A percentile compares a stretch with the other conserved stretches of the same genome.
Conservation (phyloP, 2,888 invertebrate genomes). For the Syritta pipiens region DNA sequence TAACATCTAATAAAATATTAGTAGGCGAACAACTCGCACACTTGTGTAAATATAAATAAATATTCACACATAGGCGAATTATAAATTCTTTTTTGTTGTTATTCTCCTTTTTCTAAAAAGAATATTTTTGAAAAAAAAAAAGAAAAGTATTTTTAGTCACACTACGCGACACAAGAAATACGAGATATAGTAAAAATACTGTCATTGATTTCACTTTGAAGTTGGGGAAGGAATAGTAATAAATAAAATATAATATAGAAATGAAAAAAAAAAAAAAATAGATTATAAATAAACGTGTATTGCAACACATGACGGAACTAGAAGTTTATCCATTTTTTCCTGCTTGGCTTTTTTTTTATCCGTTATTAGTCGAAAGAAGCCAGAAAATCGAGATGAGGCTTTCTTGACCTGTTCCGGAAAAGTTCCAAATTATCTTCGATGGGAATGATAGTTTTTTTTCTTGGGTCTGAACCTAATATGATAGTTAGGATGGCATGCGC, state of each 20-base stretch:
- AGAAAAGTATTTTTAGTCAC: conserved; percentile 59
- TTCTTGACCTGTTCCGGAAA: too few species aligned
- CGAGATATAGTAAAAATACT: conserved; percentile 49
- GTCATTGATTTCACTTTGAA: conserved; percentile 44
- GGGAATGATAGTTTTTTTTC: too few species aligned
- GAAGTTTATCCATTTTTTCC: too few species aligned
- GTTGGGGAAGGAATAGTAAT: neutral
- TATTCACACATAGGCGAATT: conserved; percentile 31
- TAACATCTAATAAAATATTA: neutral
- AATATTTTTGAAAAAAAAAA: conserved; percentile 33
- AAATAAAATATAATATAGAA: neutral
- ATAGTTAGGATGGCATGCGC: too few species aligned
- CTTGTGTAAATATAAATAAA: conserved; percentile 54
- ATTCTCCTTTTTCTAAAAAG: conserved; percentile 21
- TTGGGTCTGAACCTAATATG: too few species aligned
- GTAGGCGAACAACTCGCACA: conserved; percentile 5
- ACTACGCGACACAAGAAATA: conserved; percentile 50
- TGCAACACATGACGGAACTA: too few species aligned
- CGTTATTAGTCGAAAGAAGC: too few species aligned
- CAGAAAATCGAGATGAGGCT: too few species aligned
- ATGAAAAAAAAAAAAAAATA: too few species aligned
- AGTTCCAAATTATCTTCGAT: too few species aligned
- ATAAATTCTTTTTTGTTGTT: conserved; percentile 14
- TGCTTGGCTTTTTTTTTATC: too few species aligned
- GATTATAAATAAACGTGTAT: too few species aligned